phyloP scores from a whole-genome alignment of 2,113 vertebrate genomes.

The Sebastes fasciatus region DNA sequence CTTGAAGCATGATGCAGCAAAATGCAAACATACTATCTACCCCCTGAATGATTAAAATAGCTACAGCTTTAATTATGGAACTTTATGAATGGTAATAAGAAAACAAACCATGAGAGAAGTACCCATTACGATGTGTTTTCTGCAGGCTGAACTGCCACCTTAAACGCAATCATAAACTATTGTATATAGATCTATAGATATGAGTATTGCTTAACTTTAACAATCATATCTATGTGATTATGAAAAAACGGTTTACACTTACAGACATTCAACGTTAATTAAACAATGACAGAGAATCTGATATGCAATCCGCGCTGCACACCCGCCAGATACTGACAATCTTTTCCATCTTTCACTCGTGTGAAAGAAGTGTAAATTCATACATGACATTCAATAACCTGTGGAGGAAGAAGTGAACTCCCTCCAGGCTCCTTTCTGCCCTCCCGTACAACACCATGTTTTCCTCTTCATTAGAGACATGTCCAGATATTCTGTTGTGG shows the following conservation, averaged over 20 bases:
- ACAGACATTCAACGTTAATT: slow-evolving; percentile 52
- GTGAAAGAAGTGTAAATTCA: slow-evolving; percentile 13
- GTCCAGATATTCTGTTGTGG: slow-evolving; percentile 10
- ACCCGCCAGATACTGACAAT: slow-evolving; percentile 19
- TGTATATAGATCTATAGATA: slow-evolving; percentile 46
- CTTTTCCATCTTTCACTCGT: slow-evolving; percentile 24
- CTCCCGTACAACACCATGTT: neutral
- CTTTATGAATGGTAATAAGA: neutral
- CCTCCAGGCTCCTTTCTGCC: slow-evolving; percentile 1
- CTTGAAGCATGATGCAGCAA: slow-evolving; percentile 18
- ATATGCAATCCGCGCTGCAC: slow-evolving; percentile 33
- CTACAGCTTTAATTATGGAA: neutral
- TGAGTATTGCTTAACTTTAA: slow-evolving; percentile 73
- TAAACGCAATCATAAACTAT: slow-evolving; percentile 34
- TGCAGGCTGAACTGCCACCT: slow-evolving; percentile 1
- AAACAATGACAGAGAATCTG: slow-evolving; percentile 38
- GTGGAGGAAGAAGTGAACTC: slow-evolving; percentile 22
- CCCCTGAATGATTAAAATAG: slow-evolving; percentile 12
- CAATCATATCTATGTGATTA: slow-evolving; percentile 63
- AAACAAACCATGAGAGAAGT: neutral
- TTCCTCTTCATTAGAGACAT: slow-evolving; percentile 10
- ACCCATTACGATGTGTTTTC: neutral
- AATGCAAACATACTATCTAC: neutral
- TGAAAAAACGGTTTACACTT: slow-evolving; percentile 26
- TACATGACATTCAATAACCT: slow-evolving; percentile 64